Base-by-base conservation (phyloP, 2,797 vertebrate genomes). In the Sitta carolinensis region DNA sequence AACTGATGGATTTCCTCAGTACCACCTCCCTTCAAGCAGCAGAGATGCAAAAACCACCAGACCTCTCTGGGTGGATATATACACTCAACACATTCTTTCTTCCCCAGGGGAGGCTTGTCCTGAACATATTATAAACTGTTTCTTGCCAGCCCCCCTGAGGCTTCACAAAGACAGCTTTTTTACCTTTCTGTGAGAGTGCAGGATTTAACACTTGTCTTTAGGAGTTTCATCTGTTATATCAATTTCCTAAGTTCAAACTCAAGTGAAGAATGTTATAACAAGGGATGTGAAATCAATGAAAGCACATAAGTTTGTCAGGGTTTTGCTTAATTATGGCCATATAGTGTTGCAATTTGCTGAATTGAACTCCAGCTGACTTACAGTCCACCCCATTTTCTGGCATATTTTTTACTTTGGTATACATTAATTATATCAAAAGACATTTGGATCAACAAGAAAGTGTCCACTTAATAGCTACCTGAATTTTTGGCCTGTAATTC, bases 51-150 rank as follows among this genome's bases (percentile, higher is more conserved):
- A 78, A 59, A 7, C 3, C 5, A 29, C 11, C n/a, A 51, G 29
- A 57, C 18, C 5, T 50, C 48, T 92, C 26, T 7, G 1, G 0
- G 6, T 4, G 54, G 40, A 17, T 30, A 9, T 0, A 1, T 20
- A 21, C 15, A 26, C 15, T 34, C 16, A 48, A 20, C 14, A 22
- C 0, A 21, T 5, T 4, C 13, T 11, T 50, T 74, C 14, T 4
- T 3, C 30, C 47, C 32, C 22, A 54, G 23, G 27, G 7, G 5
- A 72, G 23, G 34, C 23, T 38, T 57, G 14, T 50, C 3, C 50
- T n/a, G 19, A 30, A 10, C 4, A 32, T 16, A 89, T 57, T 25
- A 59, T 8, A 5, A 68, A 4, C 7, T 10, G 38, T 25, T 72
- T 32, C 50, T 20, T 38, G 8, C 3, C 2, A 19, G 16, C 17